Evolutionary conservation across 2,888 invertebrate genomes (phyloP).

Genomic region (Caenorhabditis sulstoni): DNA sequence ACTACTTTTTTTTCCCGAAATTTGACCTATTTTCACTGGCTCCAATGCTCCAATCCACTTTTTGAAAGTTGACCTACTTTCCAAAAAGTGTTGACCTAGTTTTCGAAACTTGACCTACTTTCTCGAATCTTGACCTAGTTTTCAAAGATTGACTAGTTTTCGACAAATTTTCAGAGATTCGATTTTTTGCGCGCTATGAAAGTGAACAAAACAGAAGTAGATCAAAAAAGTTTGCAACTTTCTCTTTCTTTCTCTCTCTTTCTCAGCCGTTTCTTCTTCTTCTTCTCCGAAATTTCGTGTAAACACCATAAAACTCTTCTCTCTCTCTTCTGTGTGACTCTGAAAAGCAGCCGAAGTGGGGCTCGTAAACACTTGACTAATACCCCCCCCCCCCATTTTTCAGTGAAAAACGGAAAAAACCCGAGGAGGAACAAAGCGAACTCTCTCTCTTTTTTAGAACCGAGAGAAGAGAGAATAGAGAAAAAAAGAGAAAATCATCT

Average conservation of each 20-base stretch:
- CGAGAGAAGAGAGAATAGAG: conserved; percentile 10
- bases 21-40: no score
- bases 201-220: no score
- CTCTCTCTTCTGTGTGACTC: not conserved
- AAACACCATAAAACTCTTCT: conserved; percentile 42
- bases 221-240: no score
- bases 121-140: no score
- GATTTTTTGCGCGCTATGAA: not conserved
- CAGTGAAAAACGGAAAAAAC: conserved; percentile 4
- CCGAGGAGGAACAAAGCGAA: conserved; percentile 13
- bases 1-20: no score
- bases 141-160: no score
- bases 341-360: conserved; percentile 11
- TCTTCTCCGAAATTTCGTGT: conserved; percentile 18
- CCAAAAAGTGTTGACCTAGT: no score
- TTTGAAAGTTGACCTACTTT: no score
- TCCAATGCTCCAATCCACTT: no score
- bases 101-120: no score
- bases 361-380: conserved; percentile 57
- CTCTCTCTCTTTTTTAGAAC: not conserved
- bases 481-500: conserved; percentile 48
- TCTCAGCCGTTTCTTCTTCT: not conserved
- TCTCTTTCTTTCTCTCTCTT: not conserved
- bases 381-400: conserved; percentile 39
- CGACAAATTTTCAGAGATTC: no score